Conservation (phyloP, 2,113 vertebrate genomes). For the Leptosomus discolor region DNA sequence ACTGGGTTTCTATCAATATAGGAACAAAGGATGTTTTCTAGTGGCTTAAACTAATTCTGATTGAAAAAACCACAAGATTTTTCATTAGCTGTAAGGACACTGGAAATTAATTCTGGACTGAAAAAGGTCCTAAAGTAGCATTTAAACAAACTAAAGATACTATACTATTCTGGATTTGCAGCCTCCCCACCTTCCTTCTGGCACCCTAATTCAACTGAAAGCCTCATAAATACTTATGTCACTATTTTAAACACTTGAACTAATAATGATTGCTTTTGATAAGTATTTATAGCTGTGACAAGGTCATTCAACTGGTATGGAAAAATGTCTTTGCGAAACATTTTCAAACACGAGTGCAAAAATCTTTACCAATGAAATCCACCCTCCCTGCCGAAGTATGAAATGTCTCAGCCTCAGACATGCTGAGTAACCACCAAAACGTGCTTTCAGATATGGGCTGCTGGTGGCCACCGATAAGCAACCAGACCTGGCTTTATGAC, state of each 20-base stretch:
- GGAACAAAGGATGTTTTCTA: slow-evolving; percentile 43
- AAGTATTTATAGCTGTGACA: neutral
- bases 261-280: neutral
- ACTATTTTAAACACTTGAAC: neutral
- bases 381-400: too few species aligned
- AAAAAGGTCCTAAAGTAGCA: neutral
- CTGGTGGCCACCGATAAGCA: neutral
- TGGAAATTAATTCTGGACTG: neutral
- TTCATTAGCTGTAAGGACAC: neutral
- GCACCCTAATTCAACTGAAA: neutral
- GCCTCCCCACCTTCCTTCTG: neutral
- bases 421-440: neutral
- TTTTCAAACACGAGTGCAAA: neutral
- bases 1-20: neutral
- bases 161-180: neutral
- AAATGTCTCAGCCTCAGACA: neutral
- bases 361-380: neutral
- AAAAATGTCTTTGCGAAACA: neutral
- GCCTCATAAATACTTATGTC: neutral
- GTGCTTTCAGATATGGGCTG: neutral
- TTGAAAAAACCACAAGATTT: neutral
- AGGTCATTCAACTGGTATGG: neutral
- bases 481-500: neutral
- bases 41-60: neutral
- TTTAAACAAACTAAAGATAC: neutral